Base-by-base conservation (phyloP, 2,797 vertebrate genomes). In the Delichon dasypus region DNA sequence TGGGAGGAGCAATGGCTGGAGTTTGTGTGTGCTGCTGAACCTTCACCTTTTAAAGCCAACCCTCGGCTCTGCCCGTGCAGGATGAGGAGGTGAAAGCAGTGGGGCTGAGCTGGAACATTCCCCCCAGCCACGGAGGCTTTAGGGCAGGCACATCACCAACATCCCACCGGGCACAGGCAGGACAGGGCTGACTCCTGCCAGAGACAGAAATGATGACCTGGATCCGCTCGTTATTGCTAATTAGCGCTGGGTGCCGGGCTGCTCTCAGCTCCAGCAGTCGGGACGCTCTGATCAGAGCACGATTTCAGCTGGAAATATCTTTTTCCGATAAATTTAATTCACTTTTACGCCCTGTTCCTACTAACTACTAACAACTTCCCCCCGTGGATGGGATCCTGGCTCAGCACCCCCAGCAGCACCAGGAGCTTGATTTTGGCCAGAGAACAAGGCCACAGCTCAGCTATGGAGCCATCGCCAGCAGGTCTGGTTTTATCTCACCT, bases 311-410 rank as follows among this genome's bases (percentile, higher is more conserved):
- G 57, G 58, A 84, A 81, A 67, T 42, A 58, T 50, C 71, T 21
- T 32, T 34, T 40, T 6, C 45, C 40, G 10, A 20, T 17, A 25
- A n/a, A 55, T 71, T 75, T 32, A 47, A 58, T 42, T 70, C 38
- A 48, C 36, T 74, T 79, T 70, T 30, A 45, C 15, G 23, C 36
- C 25, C 8, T 0, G 1, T 38, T 64, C 26, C 42, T 47, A 8
- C 15, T 36, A 19, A 45, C 11, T 65, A n/a, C n/a, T n/a, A 72
- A 44, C 12, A 42, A 27, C 5, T 11, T 2, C 7, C 2, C 6
- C 0, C 6, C 8, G 1, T 2, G 2, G 3, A 18, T 45, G 40
- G 15, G 21, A 23, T 42, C 18, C 55, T 42, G 45, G 16, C 26
- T 36, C 85, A 29, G 10, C 38, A 45, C 0, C 45, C 38, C 17